phyloP scores from a whole-genome alignment of 2,797 vertebrate genomes.

The Cyprinella venusta region DNA sequence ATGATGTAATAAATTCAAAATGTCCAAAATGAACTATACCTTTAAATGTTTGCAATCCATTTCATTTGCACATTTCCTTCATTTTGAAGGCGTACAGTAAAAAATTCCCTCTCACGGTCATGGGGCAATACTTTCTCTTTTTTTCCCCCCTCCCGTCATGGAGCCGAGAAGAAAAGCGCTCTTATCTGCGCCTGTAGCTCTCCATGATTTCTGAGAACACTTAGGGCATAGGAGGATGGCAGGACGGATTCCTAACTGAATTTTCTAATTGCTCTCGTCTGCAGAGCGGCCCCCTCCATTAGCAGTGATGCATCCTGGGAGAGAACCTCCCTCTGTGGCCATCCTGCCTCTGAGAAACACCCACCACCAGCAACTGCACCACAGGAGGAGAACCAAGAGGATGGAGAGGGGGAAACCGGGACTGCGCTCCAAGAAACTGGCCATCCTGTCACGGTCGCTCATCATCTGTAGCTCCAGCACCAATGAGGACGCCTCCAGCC shows the following conservation, averaged over 20 bases:
- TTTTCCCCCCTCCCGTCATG: neutral
- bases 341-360: constrained; percentile 77
- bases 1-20: neutral
- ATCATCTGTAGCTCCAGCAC: constrained; percentile 86
- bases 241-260: constrained; percentile 72
- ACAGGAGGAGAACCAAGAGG: constrained; percentile 68
- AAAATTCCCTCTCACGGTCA: constrained; percentile 64
- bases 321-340: constrained; percentile 70
- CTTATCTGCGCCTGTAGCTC: constrained; percentile 65
- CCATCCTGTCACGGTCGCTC: constrained; percentile 85
- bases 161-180: constrained; percentile 64
- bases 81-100: neutral
- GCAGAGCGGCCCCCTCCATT: constrained; percentile 79
- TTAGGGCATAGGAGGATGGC: constrained; percentile 56
- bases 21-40: neutral
- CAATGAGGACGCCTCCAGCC: constrained; percentile 82
- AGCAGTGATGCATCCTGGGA: constrained; percentile 69
- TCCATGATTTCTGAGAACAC: constrained; percentile 73
- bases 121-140: constrained; percentile 68
- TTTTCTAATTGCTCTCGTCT: constrained; percentile 76
- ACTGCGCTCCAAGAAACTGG: constrained; percentile 82
- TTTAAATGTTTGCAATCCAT: neutral
- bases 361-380: constrained; percentile 66
- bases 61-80: constrained; percentile 1
- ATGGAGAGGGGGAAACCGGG: constrained; percentile 80